These are phyloP conservation scores for Caracal caracal DNA, from an alignment of 2,113 vertebrate species.

Conservation along the genomic window DNA sequence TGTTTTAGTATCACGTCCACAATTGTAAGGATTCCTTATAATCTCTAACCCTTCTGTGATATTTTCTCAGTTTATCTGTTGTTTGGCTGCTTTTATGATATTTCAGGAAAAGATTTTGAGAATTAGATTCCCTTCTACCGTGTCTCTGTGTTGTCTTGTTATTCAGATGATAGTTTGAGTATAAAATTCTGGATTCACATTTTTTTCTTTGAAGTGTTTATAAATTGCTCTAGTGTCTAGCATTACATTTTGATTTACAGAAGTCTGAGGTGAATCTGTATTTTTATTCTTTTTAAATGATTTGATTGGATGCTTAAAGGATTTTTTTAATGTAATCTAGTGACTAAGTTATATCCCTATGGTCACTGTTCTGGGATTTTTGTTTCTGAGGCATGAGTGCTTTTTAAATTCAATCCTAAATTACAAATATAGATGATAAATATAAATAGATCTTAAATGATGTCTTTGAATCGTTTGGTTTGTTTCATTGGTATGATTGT, in stretches of 20 bases:
- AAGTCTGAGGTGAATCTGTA: background rate
- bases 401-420: background rate
- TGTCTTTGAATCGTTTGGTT: background rate
- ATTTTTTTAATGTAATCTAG: background rate
- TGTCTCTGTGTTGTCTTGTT: background rate
- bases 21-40: background rate
- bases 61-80: background rate
- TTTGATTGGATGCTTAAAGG: background rate
- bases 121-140: background rate
- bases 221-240: background rate
- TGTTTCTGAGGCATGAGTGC: background rate
- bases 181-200: background rate
- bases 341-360: background rate
- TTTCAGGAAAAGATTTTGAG: background rate
- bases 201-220: background rate
- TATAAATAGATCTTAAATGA: background rate
- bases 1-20: background rate
- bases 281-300: background rate
- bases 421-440: no score
- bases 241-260: background rate
- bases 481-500: background rate
- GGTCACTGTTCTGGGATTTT: background rate
- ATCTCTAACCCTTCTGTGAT: background rate
- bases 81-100: background rate
- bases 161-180: background rate